phyloP scores from a whole-genome alignment of 1,140 invertebrate genomes.

The Ceratoteleas bidentatus region DNA sequence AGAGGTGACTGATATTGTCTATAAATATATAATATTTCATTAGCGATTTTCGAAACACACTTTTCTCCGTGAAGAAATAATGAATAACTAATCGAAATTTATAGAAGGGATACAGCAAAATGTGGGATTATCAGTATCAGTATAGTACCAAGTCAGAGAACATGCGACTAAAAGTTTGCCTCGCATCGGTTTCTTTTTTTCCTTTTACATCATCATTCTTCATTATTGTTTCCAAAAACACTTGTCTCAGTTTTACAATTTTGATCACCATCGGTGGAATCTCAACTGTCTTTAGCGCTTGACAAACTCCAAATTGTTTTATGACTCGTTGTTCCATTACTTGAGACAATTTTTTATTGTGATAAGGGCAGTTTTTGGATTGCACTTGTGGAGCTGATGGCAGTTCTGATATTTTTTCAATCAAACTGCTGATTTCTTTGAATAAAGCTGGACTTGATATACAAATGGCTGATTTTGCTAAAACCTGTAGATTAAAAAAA shows the following conservation, averaged over 20 bases:
- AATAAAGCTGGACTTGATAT: constrained; percentile 8
- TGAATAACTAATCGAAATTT: neutral
- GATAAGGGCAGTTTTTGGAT: constrained; percentile 40
- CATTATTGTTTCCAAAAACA: constrained; percentile 20
- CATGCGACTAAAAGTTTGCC: constrained; percentile 22
- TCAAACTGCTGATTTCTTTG: constrained; percentile 37
- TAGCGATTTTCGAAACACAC: no score
- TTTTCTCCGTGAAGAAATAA: no score
- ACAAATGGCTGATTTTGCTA: neutral
- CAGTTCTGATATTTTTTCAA: constrained; percentile 41
- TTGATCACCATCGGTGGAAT: constrained; percentile 27
- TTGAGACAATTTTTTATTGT: constrained; percentile 38
- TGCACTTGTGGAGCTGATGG: constrained; percentile 5
- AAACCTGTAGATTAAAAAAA: neutral
- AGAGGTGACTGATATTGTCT: no score
- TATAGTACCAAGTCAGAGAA: constrained; percentile 31
- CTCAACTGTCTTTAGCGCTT: constrained; percentile 24
- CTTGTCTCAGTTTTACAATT: constrained; percentile 27
- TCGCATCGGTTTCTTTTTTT: neutral
- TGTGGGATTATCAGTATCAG: neutral
- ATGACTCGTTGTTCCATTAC: constrained; percentile 12
- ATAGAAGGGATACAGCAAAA: neutral
- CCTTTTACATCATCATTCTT: neutral
- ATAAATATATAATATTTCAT: no score
- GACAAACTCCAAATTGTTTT: neutral